A percentile compares a stretch with the other conserved stretches of the same genome.
These are phyloP conservation scores for Zophobas morio DNA, from an alignment of 1,140 invertebrate genomes.

Conservation along the genomic window DNA sequence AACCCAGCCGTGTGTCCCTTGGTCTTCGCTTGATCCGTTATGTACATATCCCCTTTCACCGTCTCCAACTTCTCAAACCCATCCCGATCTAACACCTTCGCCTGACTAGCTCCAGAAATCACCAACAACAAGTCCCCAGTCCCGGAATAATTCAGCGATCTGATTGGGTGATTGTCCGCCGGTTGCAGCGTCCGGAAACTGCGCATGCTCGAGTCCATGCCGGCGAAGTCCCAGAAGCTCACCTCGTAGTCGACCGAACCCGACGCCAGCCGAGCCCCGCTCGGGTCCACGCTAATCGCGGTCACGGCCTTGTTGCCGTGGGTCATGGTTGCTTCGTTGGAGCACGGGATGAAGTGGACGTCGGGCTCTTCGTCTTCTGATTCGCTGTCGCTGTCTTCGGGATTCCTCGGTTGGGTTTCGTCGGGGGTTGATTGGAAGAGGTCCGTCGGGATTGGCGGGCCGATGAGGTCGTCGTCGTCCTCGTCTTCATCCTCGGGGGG, in stretches of 20 bases:
- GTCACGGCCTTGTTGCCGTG: constrained; percentile 91
- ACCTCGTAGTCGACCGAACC: constrained; percentile 95
- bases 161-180: constrained; percentile 96
- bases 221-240: constrained; percentile 98
- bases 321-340: constrained; percentile 85
- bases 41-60: constrained; percentile 97
- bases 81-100: constrained; percentile 96
- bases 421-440: constrained; percentile 14
- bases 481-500: constrained; percentile 62
- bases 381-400: constrained; percentile 67
- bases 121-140: constrained; percentile 97
- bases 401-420: background rate
- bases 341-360: constrained; percentile 79
- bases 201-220: constrained; percentile 93
- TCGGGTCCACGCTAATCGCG: constrained; percentile 91
- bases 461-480: constrained; percentile 73
- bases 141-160: constrained; percentile 89
- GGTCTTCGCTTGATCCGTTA: constrained; percentile 93
- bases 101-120: constrained; percentile 91
- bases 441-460: constrained; percentile 71
- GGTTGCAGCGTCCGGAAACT: constrained; percentile 94
- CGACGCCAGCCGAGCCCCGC: constrained; percentile 92
- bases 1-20: constrained; percentile 96
- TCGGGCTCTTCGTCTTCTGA: constrained; percentile 70
- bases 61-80: constrained; percentile 97